Base-by-base conservation (phyloP, 2,797 vertebrate genomes). In the Schizopygopsis malacanthus region DNA sequence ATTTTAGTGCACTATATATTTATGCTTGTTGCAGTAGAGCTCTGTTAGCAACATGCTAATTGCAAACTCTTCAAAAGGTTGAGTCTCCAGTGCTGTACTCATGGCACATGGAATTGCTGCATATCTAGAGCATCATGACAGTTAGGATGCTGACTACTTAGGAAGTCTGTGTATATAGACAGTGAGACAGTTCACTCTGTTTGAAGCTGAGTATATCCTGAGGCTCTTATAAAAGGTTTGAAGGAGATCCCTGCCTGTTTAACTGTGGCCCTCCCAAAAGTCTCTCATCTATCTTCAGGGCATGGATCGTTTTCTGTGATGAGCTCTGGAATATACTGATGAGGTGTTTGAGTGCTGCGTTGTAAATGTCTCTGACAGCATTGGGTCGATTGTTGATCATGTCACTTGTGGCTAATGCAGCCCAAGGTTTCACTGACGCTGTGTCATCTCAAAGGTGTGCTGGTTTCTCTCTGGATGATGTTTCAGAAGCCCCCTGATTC, bases 391-490 rank as follows among this genome's bases (percentile, higher is more conserved):
- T 96, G 95, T 97, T 90, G 89, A 56, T 59, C 85, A 90, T 93
- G 93, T 92, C 90, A 90, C 89, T 82, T 88, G 73, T 82, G 88
- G 87, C 91, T 75, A 79, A 84, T 45, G 76, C 93, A 93, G 90
- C 80, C 90, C 87, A 84, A 89, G 92, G 93, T 94, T 93, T 92
- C 87, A 78, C 70, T 92, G 94, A 94, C 91, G 92, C 91, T 91
- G 90, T 92, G 92, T 94, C 93, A 92, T 94, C 92, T 93, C 92
- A 87, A 92, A 95, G 93, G 94, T 93, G 93, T 88, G 92, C 94
- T 93, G 92, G 91, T 95, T 93, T 94, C 94, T 94, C 93, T 94
- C 92, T 94, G 92, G 94, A 95, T 95, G 92, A 91, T 94, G 93
- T 95, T 94, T 94, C 94, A 93, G 92, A 93, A 95, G 94, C 93